Base-by-base conservation (phyloP, 2,888 invertebrate genomes). In the Mythimna lalbum region DNA sequence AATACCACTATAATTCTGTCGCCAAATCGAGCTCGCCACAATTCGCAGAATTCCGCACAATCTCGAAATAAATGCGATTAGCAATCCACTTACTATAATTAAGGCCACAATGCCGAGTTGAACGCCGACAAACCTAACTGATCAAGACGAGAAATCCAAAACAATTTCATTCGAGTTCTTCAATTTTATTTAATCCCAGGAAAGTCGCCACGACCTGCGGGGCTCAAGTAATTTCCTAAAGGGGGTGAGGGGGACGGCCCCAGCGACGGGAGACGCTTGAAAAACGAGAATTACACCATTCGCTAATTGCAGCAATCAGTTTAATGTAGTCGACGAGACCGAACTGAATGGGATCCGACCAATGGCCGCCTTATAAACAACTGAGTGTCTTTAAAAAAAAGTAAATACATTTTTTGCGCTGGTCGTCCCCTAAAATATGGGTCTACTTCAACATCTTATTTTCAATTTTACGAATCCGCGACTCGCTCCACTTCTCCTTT, bases 221-320 rank as follows among this genome's bases (percentile, higher is more conserved):
- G 92, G 92, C 90, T 93, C 92, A 91, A 94, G 94, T 92, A 95
- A 95, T 95, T 94, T 95, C 93, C 93, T 93, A 87, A 85, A 77
- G 89, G 91, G 90, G 87, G 84, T 69, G 72, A 73, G 80, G 85
- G 80, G 85, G 80, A 76, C 68, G 80, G 81, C 82, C 86, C 84
- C 81, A 80, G 84, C 82, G 83, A 68, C 73, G 86, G 86, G 90
- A 84, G 91, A 88, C 83, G 91, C 90, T 91, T 94, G 94, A 94
- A 94, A 94, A 94, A 94, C 93, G 95, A 93, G 94, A 93, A 94
- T 94, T 94, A 94, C 94, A 94, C 93, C 95, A 94, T 94, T 93
- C 95, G 90, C 94, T 95, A 95, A 95, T 95, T 95, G 93, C 94
- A 91, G 95, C 94, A 95, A 95, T 95, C 95, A 95, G 93, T 95